Evolutionary conservation across 2,113 vertebrate genomes (phyloP), one percentile per base, ranked within the genome.

Genomic region (Cyprinus carpio): DNA sequence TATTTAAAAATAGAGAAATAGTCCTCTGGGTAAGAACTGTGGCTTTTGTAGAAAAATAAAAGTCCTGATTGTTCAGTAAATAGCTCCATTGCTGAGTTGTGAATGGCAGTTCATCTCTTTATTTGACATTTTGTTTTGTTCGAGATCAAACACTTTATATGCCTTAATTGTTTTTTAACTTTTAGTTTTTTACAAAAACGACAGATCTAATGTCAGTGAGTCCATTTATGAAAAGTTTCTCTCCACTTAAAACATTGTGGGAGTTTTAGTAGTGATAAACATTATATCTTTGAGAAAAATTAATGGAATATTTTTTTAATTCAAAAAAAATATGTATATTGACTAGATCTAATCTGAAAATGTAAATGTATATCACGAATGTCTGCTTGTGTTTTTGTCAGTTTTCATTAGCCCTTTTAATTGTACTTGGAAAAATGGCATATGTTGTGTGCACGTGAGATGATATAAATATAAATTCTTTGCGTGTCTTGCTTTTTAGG

Each of bases 401-500:
- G n/a, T 5, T 25, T 64, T 65, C 27, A 65, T 18, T 64, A 27
- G 60, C n/a, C 25, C 11, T 25, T 27, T 27, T 67, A 7, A 67
- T 31, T 34, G 18, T 34, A 71, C 18, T 37, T 37, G 31, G 13
- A 34, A 37, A 71, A 71, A 71, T 12, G 10, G 0, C 2, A 40
- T 27, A 11, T 54, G n/a, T 16, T 51, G 46, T 6, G 29, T 54
- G 27, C 10, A 54, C 31, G 25, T 1, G 15, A 54, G 46, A 20
- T 76, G 27, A 20, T 31, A 31, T 46, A 51, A 51, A 51, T 74
- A 15, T 51, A 49, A 10, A 51, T 54, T 71, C 31, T 92, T 91
- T 62, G 88, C 75, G 89, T 94, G 87, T 96, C 92, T 94, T 95
- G 58, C 25, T 4, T 9, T 94, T 85, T 91, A 99, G 98, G 96